Conservation (phyloP, 2,888 invertebrate species). For the Apamea crenata region DNA sequence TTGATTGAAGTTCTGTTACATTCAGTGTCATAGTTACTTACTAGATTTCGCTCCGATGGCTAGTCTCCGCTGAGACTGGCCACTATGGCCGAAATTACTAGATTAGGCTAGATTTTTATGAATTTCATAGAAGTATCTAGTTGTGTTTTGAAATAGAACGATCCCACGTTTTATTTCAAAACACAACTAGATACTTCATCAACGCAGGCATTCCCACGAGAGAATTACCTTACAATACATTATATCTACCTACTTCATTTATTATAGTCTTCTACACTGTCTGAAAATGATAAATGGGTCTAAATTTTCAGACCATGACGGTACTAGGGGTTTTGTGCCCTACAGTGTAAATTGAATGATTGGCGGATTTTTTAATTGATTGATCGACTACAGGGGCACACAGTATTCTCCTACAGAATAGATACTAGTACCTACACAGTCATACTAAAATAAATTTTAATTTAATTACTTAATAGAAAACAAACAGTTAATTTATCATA, state of each 20-base stretch:
- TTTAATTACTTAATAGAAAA: too few relatives aligned
- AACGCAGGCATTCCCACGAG: background rate
- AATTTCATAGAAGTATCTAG: background rate
- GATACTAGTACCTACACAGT: background rate
- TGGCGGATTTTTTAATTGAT: slow-evolving; percentile 27
- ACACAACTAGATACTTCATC: background rate
- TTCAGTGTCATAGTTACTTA: background rate
- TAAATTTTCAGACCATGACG: slow-evolving; percentile 8
- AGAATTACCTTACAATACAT: background rate
- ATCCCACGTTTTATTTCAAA: background rate
- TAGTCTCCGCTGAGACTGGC: background rate
- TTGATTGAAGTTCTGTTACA: background rate
- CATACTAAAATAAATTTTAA: background rate
- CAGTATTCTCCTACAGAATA: background rate
- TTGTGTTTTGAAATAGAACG: too few relatives aligned
- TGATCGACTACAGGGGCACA: slow-evolving; percentile 13
- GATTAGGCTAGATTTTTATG: background rate
- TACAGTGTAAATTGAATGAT: background rate
- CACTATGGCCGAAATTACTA: background rate
- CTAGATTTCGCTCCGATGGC: background rate
- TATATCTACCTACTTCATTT: background rate
- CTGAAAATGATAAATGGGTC: slow-evolving; percentile 30
- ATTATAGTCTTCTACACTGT: background rate
- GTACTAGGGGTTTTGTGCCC: background rate
- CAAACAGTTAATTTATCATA: too few relatives aligned